Percentiles rank a stretch among this genome's conserved stretches.
These are phyloP conservation scores for Stramonita haemastoma DNA, from an alignment of 2,888 invertebrate species.

Conservation along the genomic window DNA sequence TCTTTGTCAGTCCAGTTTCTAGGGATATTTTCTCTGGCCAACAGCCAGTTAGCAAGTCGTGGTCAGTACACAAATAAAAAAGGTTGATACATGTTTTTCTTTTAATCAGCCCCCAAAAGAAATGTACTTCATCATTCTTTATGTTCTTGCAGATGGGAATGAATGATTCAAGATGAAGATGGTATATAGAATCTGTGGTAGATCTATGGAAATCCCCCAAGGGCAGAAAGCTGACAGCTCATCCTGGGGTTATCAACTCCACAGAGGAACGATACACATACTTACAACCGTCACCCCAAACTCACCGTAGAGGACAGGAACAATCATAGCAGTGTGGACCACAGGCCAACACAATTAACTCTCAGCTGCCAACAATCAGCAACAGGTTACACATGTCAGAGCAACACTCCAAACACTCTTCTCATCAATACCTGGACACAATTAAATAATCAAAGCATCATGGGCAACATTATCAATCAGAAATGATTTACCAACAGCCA, in stretches of 20 bases:
- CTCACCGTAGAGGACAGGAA: not conserved
- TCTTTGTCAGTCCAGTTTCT: too few species aligned
- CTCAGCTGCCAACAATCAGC: conserved; percentile 3
- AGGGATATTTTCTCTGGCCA: too few species aligned
- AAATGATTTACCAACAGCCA: not conserved
- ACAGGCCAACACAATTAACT: conserved; percentile 9
- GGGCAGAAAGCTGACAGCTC: not conserved
- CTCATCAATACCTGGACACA: conserved; percentile 11
- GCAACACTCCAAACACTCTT: conserved; percentile 13
- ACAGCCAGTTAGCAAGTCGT: too few species aligned
- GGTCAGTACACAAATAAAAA: not conserved
- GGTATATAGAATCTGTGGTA: not conserved
- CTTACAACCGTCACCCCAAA: conserved; percentile 10
- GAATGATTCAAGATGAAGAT: not conserved
- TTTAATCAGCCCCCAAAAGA: not conserved
- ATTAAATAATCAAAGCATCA: not conserved
- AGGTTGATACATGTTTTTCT: not conserved
- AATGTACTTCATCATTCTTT: not conserved
- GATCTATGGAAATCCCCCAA: not conserved
- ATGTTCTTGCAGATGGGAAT: not conserved
- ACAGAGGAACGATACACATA: conserved; percentile 24
- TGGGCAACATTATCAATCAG: not conserved
- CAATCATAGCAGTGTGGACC: not conserved
- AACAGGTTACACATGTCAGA: not conserved
- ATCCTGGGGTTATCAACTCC: conserved; percentile 9